Evolutionary conservation across 2,113 vertebrate genomes (phyloP), one percentile per base, ranked within the genome.

Genomic region (Seriola quinqueradiata): DNA sequence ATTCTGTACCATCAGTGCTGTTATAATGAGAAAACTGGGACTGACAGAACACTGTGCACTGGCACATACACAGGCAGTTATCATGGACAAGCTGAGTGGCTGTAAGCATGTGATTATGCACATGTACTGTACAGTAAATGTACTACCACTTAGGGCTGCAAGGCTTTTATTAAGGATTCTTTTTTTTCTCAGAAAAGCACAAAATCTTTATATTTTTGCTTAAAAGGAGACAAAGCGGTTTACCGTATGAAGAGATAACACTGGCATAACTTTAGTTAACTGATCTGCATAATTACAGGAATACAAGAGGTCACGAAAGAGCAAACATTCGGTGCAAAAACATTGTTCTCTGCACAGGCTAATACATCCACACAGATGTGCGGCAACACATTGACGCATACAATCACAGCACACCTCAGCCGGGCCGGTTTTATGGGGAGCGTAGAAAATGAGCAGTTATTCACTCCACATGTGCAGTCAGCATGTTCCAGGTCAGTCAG

Each of bases 391-490:
- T 3, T 48, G 50, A 70, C 8, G 60, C 34, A 82, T 50, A 34
- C 42, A 70, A 59, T 75, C 59, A 82, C 72, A 76, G 54, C 57
- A 42, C 66, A 72, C 36, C 75, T 69, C 38, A 81, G 65, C 8
- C 19, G 67, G 1, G 63, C 10, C 1, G 10, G 21, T 57, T 81
- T 71, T 58, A 82, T 54, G 14, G n/a, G n/a, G 40, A 72, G 73
- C 38, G 19, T 14, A 55, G 70, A 70, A 81, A 87, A 82, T 59
- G 57, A 80, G 73, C 82, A 76, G 60, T 78, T 77, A 77, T 83
- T 86, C 75, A 75, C 65, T 65, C 73, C 34, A 55, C 57, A 83
- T 7, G 40, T 71, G 50, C 75, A 83, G 44, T 74, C 48, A 71
- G 59, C 58, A 83, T 58, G 40, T 76, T 64, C 16, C 36, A 65